phyloP scores from a whole-genome alignment of 2,797 vertebrate genomes.

The Poecilia picta region DNA sequence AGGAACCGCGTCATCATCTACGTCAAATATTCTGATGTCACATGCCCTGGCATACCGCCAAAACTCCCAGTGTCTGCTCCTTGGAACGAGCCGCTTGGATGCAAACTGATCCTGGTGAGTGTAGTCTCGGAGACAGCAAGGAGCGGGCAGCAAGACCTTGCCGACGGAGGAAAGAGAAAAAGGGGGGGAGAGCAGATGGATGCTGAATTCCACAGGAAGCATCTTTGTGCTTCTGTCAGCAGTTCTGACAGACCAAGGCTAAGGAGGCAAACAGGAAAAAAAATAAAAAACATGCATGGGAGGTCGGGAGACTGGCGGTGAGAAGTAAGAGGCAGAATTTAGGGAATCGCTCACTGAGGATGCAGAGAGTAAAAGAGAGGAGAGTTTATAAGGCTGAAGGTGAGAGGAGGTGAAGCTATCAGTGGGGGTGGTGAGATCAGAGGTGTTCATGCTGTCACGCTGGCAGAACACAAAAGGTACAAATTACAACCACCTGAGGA shows the following conservation, averaged over 20 bases:
- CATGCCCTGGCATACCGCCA: constrained; percentile 29
- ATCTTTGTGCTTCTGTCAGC: constrained; percentile 68
- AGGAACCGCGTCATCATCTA: constrained; percentile 53
- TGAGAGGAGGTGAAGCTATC: constrained; percentile 9
- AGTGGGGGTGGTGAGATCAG: constrained; percentile 36
- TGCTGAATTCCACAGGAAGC: constrained; percentile 53
- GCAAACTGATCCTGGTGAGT: constrained; percentile 16
- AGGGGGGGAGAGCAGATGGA: constrained; percentile 55
- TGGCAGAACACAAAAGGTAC: constrained; percentile 26
- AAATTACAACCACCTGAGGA: constrained; percentile 31
- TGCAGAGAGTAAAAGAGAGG: neutral
- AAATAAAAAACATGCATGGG: constrained; percentile 35
- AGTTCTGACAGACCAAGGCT: constrained; percentile 53
- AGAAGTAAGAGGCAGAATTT: constrained; percentile 36
- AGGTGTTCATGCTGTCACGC: constrained; percentile 23
- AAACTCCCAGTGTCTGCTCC: constrained; percentile 19
- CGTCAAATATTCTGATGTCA: constrained; percentile 48
- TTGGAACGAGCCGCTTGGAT: neutral
- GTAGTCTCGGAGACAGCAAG: neutral
- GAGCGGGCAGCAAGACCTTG: constrained; percentile 19
- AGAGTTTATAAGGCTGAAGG: constrained; percentile 15
- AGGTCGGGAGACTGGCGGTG: constrained; percentile 22
- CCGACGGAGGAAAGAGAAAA: constrained; percentile 5
- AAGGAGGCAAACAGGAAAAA: constrained; percentile 23
- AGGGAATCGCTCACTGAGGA: constrained; percentile 38